Percentiles rank a stretch among this genome's conserved stretches.
Evolutionary conservation across 2,797 vertebrate genomes (phyloP).

Genomic region (Ispidina lecontei): DNA sequence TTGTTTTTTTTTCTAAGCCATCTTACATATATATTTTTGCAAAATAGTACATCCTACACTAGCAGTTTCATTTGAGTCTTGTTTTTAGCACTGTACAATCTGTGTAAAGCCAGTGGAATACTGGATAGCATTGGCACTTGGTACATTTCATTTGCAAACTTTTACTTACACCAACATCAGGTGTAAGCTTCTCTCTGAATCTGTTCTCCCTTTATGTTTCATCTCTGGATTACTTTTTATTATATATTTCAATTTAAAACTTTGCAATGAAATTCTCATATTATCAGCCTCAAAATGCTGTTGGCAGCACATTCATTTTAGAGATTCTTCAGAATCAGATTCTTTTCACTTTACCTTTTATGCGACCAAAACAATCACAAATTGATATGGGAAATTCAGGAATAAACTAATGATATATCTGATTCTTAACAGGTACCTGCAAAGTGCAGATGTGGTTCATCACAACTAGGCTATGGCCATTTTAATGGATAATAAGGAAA

Average conservation of each 20-base stretch:
- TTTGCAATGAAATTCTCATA: not conserved
- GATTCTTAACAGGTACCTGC: not conserved
- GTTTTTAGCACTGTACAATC: not conserved
- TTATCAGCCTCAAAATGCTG: not conserved
- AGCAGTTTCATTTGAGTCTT: not conserved
- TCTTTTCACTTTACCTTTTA: not conserved
- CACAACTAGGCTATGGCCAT: not conserved
- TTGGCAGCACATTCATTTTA: not conserved
- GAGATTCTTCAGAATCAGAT: not conserved
- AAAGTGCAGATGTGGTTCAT: not conserved
- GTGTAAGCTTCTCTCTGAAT: not conserved
- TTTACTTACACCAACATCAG: too few relatives aligned
- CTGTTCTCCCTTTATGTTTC: not conserved
- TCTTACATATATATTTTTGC: not conserved
- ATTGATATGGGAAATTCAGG: not conserved
- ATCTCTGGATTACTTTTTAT: not conserved
- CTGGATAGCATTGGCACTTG: not conserved
- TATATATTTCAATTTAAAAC: not conserved
- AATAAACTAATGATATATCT: not conserved
- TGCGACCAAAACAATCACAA: not conserved
- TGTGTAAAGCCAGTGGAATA: not conserved
- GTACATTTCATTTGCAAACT: not conserved
- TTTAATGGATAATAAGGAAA: not conserved
- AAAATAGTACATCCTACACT: not conserved
- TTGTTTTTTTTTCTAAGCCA: not conserved